Conservation (phyloP, 2,113 vertebrate species). For the Marmota flaviventris region DNA sequence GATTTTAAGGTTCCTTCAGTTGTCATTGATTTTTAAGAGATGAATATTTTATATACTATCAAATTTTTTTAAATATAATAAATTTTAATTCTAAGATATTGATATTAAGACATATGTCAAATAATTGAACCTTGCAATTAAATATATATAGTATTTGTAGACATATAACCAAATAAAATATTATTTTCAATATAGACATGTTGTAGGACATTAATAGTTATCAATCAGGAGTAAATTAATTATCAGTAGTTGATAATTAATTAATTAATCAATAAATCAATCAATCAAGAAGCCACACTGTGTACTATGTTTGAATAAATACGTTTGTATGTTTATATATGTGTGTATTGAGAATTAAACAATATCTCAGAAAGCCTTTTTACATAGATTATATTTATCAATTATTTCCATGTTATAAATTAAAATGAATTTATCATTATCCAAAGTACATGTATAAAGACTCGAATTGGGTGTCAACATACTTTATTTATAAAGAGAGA, state of each 20-base stretch:
- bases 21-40: conserved; percentile 14
- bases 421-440: neutral
- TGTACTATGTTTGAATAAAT: neutral
- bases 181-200: neutral
- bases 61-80: neutral
- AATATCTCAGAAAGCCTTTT: neutral
- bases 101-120: neutral
- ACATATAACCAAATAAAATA: neutral
- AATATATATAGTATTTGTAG: neutral
- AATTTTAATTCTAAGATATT: neutral
- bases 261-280: neutral
- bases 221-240: neutral
- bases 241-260: neutral
- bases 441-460: no score
- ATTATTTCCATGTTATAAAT: neutral
- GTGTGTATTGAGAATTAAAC: neutral
- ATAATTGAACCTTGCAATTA: neutral
- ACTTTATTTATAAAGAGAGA: no score
- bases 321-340: neutral
- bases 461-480: no score
- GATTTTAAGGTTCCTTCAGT: neutral
- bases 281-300: neutral
- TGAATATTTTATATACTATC: neutral
- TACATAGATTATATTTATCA: neutral
- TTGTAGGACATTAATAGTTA: neutral